A percentile compares a stretch with the other conserved stretches of the same genome.
Conservation (phyloP, 2,113 vertebrate genomes). For the Rhegmatorhina hoffmannsi region DNA sequence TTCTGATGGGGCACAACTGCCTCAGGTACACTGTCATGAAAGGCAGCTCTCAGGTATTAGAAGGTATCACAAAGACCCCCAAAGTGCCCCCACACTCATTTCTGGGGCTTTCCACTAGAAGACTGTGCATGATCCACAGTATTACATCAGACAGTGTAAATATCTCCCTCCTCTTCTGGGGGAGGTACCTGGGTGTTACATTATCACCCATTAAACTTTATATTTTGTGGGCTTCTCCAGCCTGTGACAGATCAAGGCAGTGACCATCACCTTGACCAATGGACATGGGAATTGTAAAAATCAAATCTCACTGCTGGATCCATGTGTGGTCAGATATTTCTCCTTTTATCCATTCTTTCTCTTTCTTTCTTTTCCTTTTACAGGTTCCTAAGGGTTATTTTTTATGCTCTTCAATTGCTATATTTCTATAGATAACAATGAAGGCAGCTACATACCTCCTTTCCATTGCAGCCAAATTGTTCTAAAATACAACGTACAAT, state of each 20-base stretch:
- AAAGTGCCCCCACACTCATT: background rate
- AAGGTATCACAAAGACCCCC: background rate
- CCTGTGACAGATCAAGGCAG: background rate
- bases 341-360: background rate
- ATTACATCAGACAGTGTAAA: background rate
- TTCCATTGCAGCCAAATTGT: background rate
- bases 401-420: background rate
- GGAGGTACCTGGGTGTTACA: background rate
- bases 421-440: background rate
- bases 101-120: background rate
- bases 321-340: background rate
- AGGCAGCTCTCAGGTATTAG: background rate
- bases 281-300: background rate
- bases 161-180: background rate
- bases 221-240: background rate
- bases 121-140: background rate
- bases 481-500: background rate
- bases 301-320: background rate
- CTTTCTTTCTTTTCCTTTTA: background rate
- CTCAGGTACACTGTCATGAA: background rate
- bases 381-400: background rate
- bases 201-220: background rate
- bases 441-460: background rate
- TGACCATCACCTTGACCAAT: background rate
- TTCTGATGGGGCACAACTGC: background rate